Conservation (phyloP, 2,797 vertebrate genomes). For the Melanogrammus aeglefinus region DNA sequence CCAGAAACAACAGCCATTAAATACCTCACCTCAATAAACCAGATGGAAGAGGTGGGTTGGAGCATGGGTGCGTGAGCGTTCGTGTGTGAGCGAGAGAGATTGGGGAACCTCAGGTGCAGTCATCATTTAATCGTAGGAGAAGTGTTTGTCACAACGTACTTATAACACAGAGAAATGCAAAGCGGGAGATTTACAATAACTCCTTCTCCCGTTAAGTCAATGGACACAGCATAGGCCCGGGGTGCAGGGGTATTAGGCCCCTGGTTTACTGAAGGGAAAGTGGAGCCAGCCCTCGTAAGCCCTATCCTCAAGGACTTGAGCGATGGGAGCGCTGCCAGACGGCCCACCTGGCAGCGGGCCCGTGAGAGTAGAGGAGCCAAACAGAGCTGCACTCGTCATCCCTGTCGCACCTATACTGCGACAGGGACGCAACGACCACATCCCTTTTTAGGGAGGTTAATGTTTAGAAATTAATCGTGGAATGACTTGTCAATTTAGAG, state of each 20-base stretch:
- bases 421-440: not conserved
- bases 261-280: conserved; percentile 31
- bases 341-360: not conserved
- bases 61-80: not conserved
- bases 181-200: not conserved
- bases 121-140: not conserved
- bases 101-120: not conserved
- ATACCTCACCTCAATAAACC: not conserved
- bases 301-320: conserved; percentile 27
- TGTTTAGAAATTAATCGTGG: not conserved
- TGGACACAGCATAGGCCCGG: not conserved
- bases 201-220: no score
- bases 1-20: not conserved
- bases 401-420: not conserved
- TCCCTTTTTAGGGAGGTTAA: not conserved
- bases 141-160: not conserved
- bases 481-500: not conserved
- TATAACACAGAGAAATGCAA: not conserved
- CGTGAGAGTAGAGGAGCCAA: not conserved
- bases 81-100: not conserved
- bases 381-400: not conserved
- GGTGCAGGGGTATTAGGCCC: not conserved
- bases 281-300: conserved; percentile 25
- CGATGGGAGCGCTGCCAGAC: conserved; percentile 25
- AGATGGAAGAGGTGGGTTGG: no score